Evolutionary conservation across 2,113 vertebrate species (phyloP), one percentile per base, ranked within the genome.

Genomic region (Sphaerodactylus townsendi): DNA sequence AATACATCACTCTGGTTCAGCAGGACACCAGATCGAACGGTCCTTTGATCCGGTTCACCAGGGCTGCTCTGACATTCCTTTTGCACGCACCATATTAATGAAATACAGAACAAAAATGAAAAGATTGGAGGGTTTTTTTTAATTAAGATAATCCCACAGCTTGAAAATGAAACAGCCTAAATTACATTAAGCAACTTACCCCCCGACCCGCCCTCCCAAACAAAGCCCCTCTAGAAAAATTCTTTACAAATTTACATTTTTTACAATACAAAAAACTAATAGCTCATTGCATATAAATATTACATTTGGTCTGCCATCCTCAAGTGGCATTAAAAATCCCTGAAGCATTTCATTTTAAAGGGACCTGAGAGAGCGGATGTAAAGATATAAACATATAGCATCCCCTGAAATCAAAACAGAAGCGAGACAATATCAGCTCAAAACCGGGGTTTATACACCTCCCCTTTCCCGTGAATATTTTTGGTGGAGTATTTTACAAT

Each of bases 241-340:
- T 79, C 84, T 93, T 94, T 94, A 94, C 93, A 95, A 95, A 91
- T 95, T 93, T 95, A 95, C 94, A 95, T 95, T 88, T 86, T 83
- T 93, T 92, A 95, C 93, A 95, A 87, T 93, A 95, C 92, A 95
- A 96, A 95, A 92, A 95, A 94, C 94, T 93, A 95, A 94, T 92
- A 92, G 85, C 92, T 94, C 88, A 93, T 95, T 96, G 95, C 95
- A 96, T 95, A 96, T 96, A 96, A 97, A 95, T 94, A 93, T 94
- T 95, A 94, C 95, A 96, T 96, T 97, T 97, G 95, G 93, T 96
- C 95, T 96, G 94, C 93, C 92, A 90, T 69, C 53, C 70, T 86
- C 92, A 77, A 68, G 88, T 89, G 94, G 89, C 94, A 96, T 95
- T 92, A 96, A 96, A 93, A 95, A 94, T 94, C 95, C 95, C 93